Conservation (phyloP, 2,797 vertebrate species). For the Ceryle rudis region DNA sequence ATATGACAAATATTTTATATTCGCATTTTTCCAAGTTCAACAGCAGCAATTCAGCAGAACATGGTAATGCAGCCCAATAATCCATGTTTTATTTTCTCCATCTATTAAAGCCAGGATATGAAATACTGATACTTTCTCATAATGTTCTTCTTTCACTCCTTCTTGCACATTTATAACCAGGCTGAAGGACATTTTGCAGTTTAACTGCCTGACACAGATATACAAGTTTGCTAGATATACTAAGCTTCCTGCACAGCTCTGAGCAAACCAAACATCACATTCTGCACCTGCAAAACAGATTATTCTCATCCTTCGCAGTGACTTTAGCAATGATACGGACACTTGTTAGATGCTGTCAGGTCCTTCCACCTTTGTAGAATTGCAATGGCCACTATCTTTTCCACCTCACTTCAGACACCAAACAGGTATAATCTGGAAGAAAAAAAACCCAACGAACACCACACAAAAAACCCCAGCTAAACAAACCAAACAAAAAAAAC, state of each 20-base stretch:
- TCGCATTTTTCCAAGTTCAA: constrained; percentile 1
- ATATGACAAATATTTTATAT: neutral
- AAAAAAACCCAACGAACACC: neutral
- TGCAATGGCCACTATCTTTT: neutral
- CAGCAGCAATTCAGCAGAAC: constrained; percentile 22
- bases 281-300: neutral
- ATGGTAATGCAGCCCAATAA: neutral
- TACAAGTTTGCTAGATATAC: neutral
- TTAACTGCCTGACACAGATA: neutral
- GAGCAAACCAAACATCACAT: neutral
- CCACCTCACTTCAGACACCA: neutral
- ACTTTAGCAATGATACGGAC: neutral
- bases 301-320: neutral
- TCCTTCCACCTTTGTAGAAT: neutral
- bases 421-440: neutral
- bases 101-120: neutral
- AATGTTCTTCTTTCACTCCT: neutral
- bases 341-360: neutral
- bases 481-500: too few relatives aligned
- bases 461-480: too few relatives aligned
- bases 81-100: neutral
- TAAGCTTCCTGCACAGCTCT: neutral
- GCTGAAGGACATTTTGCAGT: neutral
- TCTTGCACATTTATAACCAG: neutral
- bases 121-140: constrained; percentile 28